These are phyloP conservation scores for Dolichotis patagonum DNA, from an alignment of 2,113 vertebrate species.

Conservation along the genomic window DNA sequence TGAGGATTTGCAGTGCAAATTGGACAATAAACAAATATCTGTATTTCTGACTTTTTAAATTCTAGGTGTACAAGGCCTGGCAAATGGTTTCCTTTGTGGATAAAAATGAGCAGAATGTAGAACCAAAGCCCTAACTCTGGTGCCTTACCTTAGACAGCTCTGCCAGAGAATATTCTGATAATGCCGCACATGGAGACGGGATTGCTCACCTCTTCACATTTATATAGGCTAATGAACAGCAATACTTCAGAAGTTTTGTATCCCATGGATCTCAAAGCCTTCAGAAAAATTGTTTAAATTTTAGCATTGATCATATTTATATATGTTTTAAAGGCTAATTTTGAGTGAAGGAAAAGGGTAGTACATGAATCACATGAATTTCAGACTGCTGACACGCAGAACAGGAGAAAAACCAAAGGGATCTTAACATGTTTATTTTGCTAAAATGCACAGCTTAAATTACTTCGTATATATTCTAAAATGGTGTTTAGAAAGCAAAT, in stretches of 20 bases:
- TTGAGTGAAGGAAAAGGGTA: background rate
- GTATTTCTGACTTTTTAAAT: background rate
- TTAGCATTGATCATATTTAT: background rate
- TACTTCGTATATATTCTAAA: background rate
- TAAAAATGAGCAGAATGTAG: background rate
- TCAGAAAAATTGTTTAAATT: background rate
- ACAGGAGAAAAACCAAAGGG: background rate
- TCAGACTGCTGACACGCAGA: background rate
- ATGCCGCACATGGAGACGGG: background rate
- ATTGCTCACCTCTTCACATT: background rate
- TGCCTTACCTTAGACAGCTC: background rate
- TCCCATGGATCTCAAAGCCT: background rate
- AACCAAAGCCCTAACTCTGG: background rate
- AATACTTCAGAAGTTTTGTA: background rate
- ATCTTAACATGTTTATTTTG: constrained; percentile 34
- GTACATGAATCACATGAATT: background rate
- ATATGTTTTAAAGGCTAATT: background rate
- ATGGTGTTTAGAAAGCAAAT: background rate
- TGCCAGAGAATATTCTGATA: background rate
- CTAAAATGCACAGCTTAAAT: constrained; percentile 31
- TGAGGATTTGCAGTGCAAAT: accelerated
- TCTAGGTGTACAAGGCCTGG: accelerated
- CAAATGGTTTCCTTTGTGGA: background rate
- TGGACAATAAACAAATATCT: background rate
- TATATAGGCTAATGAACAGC: background rate